A percentile compares a stretch with the other conserved stretches of the same genome.
Evolutionary conservation across 2,888 invertebrate genomes (phyloP).

Genomic region (Junonia oenone): DNA sequence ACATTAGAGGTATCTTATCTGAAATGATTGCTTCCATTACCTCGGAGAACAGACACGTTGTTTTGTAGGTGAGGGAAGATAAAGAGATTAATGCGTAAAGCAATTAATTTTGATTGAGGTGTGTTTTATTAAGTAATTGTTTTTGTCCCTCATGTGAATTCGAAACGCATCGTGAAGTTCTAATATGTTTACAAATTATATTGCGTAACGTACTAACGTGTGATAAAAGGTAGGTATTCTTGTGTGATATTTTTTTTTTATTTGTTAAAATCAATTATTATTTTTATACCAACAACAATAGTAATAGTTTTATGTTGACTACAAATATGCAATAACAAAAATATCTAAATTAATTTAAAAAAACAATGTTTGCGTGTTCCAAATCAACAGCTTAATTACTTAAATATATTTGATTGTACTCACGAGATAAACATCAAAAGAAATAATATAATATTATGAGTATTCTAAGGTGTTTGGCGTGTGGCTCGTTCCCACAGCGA

Average conservation of each 20-base stretch:
- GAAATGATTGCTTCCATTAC: constrained; percentile 79
- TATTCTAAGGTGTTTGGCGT: constrained; percentile 52
- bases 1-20: constrained; percentile 78
- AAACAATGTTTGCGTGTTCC: too few species aligned
- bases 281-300: not conserved
- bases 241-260: too few species aligned
- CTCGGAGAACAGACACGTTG: constrained; percentile 68
- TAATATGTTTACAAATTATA: constrained; percentile 42
- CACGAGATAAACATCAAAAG: constrained; percentile 22
- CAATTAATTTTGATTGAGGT: constrained; percentile 79
- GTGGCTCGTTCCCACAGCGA: constrained; percentile 66
- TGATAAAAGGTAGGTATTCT: too few species aligned
- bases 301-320: too few species aligned
- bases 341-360: too few species aligned
- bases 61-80: constrained; percentile 70
- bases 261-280: not conserved
- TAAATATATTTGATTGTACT: constrained; percentile 15
- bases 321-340: too few species aligned
- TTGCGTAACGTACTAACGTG: constrained; percentile 22
- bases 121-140: constrained; percentile 76
- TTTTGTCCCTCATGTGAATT: constrained; percentile 70
- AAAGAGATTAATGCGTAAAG: constrained; percentile 78
- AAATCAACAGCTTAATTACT: constrained; percentile 13
- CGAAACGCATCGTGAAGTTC: constrained; percentile 56
- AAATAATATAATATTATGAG: constrained; percentile 41